Evolutionary conservation across 1,140 invertebrate genomes (phyloP).

Genomic region (Aplysia californica): DNA sequence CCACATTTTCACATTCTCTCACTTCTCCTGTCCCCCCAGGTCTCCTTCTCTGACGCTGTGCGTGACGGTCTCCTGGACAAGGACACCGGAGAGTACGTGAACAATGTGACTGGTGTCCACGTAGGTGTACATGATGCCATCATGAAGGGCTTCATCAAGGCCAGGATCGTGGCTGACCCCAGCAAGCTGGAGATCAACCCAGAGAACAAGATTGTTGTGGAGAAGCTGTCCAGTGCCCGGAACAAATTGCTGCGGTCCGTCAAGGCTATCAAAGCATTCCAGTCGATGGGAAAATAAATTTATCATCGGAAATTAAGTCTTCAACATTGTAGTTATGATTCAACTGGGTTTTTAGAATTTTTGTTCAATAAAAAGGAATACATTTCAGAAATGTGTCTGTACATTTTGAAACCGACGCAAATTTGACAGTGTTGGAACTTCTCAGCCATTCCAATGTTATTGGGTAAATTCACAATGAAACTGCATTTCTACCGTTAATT

Average conservation of each 20-base stretch:
- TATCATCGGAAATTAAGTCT: not conserved
- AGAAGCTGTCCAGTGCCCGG: constrained; percentile 54
- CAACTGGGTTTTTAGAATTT: no score
- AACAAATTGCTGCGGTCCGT: constrained; percentile 53
- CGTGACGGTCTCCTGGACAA: constrained; percentile 51
- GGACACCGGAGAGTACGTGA: constrained; percentile 56
- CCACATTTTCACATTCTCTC: not conserved
- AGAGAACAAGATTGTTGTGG: constrained; percentile 61
- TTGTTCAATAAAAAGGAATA: no score
- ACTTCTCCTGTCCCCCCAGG: constrained; percentile 22
- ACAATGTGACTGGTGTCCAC: constrained; percentile 58
- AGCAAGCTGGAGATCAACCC: constrained; percentile 61
- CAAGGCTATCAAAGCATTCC: constrained; percentile 57
- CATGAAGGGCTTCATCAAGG: constrained; percentile 65
- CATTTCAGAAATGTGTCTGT: no score
- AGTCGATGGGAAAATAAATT: constrained; percentile 7
- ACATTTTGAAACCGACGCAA: no score
- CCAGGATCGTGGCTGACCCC: constrained; percentile 56
- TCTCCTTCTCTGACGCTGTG: constrained; percentile 55
- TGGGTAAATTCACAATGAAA: no score
- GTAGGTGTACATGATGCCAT: constrained; percentile 63
- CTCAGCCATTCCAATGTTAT: no score
- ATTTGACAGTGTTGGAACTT: no score
- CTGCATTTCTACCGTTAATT: no score
- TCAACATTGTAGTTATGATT: not conserved